Conservation (phyloP, 2,888 invertebrate species). For the Thecocarcelia acutangulata region DNA sequence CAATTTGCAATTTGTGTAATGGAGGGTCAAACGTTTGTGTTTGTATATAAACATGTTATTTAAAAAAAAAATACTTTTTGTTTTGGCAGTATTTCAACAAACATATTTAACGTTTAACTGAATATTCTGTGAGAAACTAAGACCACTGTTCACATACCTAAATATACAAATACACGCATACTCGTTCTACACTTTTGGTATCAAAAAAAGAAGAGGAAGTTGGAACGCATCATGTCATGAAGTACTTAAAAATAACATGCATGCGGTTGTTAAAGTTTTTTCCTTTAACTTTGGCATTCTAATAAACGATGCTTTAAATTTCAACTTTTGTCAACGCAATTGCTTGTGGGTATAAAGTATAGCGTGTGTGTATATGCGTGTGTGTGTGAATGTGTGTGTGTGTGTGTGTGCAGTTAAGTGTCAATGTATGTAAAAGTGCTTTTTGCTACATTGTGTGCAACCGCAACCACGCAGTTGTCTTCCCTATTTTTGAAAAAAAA, state of each 20-base stretch:
- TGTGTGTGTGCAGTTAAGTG: background rate
- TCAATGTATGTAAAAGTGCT: background rate
- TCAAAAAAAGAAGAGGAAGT: constrained; percentile 41
- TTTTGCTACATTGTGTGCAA: constrained; percentile 21
- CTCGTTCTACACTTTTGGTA: too few relatives aligned
- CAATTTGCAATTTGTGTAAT: constrained; percentile 24
- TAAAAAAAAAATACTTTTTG: too few relatives aligned
- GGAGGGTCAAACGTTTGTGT: background rate
- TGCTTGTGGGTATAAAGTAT: background rate
- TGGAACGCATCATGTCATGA: constrained; percentile 58
- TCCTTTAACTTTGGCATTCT: constrained; percentile 44
- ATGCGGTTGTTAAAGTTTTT: constrained; percentile 55
- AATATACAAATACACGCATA: constrained; percentile 11
- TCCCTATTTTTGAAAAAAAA: background rate
- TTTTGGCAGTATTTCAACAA: constrained; percentile 61
- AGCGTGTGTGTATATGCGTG: too few relatives aligned
- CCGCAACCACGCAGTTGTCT: constrained; percentile 45
- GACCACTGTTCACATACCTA: background rate
- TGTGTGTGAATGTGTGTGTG: background rate
- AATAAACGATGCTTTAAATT: constrained; percentile 37
- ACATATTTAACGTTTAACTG: constrained; percentile 43
- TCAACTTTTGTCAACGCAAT: constrained; percentile 29
- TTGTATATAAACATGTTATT: background rate
- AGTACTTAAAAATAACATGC: constrained; percentile 56
- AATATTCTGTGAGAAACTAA: constrained; percentile 18